Base-by-base conservation (phyloP, 2,797 vertebrate genomes). In the Leptatherina wallacei region DNA sequence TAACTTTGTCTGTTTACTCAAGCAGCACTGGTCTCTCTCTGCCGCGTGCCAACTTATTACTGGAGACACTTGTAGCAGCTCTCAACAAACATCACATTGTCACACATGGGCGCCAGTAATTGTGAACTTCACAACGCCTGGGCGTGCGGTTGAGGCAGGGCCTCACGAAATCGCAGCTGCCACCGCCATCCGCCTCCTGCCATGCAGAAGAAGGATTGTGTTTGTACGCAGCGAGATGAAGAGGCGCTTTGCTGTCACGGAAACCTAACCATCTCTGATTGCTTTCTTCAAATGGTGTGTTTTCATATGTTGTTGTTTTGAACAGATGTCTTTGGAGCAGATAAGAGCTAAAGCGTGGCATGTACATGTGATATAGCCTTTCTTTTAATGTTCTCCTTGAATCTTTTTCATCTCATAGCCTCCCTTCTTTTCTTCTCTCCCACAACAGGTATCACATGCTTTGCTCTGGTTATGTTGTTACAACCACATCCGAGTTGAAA, bases 191-290 rank as follows among this genome's bases (percentile, higher is more conserved):
- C 76, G 84, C 88, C 87, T 91, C 86, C 87, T 55, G 61, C 87
- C 88, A 87, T 83, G 69, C 78, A 91, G 92, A 93, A 92, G 89
- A 93, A 77, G 91, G 88, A 84, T 81, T 89, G 80, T 89, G 90
- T 93, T 93, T 92, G 91, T 80, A 68, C 71, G 55, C 77, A 54
- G 82, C 69, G 88, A 91, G 89, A 92, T 89, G 87, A 91, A 91
- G 90, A 85, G 73, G 80, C 69, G 88, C 82, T 82, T 85, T 44
- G 61, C 89, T 91, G 92, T 92, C 93, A 94, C 88, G 78, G 89
- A 80, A 92, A 89, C 86, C 92, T 91, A 93, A 91, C 93, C 92
- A 86, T 91, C 91, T 92, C 89, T 94, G 93, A 94, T 94, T 93
- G 91, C 88, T 85, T 93, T 92, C 88, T 90, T 90, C 86, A 90